Evolutionary conservation across 1,140 invertebrate genomes (phyloP), one percentile per base, ranked within the genome.

Genomic region (Habropoda laboriosa): DNA sequence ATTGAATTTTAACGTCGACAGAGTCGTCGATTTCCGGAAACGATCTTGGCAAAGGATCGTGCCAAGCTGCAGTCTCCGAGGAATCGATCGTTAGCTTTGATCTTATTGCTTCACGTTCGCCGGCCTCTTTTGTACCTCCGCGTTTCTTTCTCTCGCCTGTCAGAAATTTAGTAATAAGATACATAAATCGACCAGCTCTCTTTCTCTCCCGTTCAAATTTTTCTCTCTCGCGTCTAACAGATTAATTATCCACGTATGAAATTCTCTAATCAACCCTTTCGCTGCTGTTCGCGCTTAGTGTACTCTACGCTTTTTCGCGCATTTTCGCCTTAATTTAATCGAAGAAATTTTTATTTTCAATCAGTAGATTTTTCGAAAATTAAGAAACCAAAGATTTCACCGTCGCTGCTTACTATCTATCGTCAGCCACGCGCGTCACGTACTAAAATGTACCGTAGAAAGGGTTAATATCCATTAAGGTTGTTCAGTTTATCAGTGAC

Each of bases 11-110:
- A 77, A 74, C 68, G 63, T 70, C 67, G 76, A 73, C 63, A 60
- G 76, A 70, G 68, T 83, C 82, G 77, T 83, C 82, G 77, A 83
- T 79, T 83, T 68, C 81, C 82, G 76, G 82, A 63, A 83, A 72
- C 76, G 82, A 84, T 84, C 81, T 84, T 73, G 63, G 55, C 61
- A 72, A 84, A 74, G 77, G 66, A 78, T 73, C 79, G 64, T 87
- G 83, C 83, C 79, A 88, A 88, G 68, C 53, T 88, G 72, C 80
- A 85, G 78, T 82, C 81, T 87, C 82, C 51, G 45, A 86, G 81
- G 84, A 79, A 78, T 83, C 84, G 74, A 82, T 84, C 82, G 82
- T 83, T 83, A 83, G 57, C 51, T 83, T 75, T 80, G 76, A 63
- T 75, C 64, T 80, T 77, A 80, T 80, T 81, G 63, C 49, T 40